Base-by-base conservation (phyloP, 2,888 invertebrate genomes). In the Sinohyriopsis cumingii region DNA sequence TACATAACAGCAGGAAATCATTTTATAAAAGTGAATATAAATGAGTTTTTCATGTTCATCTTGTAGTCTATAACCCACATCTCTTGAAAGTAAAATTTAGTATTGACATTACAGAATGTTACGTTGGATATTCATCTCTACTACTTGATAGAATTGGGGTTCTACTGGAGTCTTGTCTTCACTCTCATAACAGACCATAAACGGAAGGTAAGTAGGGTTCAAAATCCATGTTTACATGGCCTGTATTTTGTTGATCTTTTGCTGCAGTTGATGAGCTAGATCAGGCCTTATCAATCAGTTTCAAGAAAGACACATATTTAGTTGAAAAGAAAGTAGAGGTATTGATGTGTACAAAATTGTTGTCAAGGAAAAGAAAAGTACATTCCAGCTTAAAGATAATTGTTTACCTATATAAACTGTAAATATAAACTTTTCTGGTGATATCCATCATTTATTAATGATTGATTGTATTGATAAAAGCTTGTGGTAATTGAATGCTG, bases 101-200 rank as follows among this genome's bases (percentile, higher is more conserved):
- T 20, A 59, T 9, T 59, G 55, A 24, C 59, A 19, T 71, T 71
- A 22, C 72, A 75, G 75, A 62, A 70, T 68, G 70, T 75, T 1
- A 63, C 63, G 1, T 59, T 67, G 25, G 97, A 96, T 86, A 91
- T 97, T 59, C 97, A 97, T 95, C 97, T 96, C 96, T 96, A 98
- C 91, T 99, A 98, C 91, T 96, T 98, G 94, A 92, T 96, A 77
- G 97, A 96, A 59, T 93, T 95, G 89, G 94, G 95, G 53, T 98
- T 98, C 91, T 99, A 99, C 90, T 97, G 97, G 96, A 95, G 98
- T 25, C 92, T 98, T 69, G 94, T 89, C 72, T 93, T 96, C 73
- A 95, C 96, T 18, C 97, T 98, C 91, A 96, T 97, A 91, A 94
- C 95, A 9, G 98, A 98, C 90, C 95, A 96, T 69, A 95, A 95